phyloP scores from a whole-genome alignment of 2,888 invertebrate species.

The Drosophila borborema region DNA sequence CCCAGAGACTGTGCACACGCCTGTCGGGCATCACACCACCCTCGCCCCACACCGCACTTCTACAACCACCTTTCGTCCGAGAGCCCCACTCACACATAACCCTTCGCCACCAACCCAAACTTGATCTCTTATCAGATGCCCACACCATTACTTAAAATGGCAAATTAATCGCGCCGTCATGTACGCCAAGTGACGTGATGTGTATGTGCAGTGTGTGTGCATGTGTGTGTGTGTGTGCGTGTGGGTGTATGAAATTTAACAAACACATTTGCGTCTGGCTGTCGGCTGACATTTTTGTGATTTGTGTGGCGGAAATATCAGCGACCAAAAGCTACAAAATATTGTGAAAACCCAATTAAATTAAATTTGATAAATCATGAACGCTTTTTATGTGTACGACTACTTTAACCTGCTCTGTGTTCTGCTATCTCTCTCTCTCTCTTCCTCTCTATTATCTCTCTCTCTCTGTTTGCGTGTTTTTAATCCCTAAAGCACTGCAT shows the following conservation, averaged over 20 bases:
- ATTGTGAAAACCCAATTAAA: slow-evolving; percentile 80
- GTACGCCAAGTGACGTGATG: slow-evolving; percentile 43
- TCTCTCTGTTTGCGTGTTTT: slow-evolving; percentile 52
- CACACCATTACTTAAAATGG: too few species aligned
- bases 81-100: too few species aligned
- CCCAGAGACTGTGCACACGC: too few species aligned
- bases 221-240: slow-evolving; percentile 19
- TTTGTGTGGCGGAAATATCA: slow-evolving; percentile 78
- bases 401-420: not conserved
- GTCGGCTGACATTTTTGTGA: slow-evolving; percentile 69
- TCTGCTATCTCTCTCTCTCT: not conserved
- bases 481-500: slow-evolving; percentile 76
- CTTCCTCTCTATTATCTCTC: too few species aligned
- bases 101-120: too few species aligned
- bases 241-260: slow-evolving; percentile 51
- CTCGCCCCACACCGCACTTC: too few species aligned
- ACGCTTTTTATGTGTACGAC: slow-evolving; percentile 51
- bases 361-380: slow-evolving; percentile 76
- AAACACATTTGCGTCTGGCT: slow-evolving; percentile 70
- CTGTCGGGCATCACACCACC: too few species aligned
- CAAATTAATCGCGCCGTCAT: slow-evolving; percentile 77
- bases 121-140: too few species aligned
- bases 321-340: slow-evolving; percentile 80
- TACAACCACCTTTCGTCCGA: too few species aligned
- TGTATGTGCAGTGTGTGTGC: not conserved